Conservation (phyloP, 2,797 vertebrate species). For the Iguana delicatissima region DNA sequence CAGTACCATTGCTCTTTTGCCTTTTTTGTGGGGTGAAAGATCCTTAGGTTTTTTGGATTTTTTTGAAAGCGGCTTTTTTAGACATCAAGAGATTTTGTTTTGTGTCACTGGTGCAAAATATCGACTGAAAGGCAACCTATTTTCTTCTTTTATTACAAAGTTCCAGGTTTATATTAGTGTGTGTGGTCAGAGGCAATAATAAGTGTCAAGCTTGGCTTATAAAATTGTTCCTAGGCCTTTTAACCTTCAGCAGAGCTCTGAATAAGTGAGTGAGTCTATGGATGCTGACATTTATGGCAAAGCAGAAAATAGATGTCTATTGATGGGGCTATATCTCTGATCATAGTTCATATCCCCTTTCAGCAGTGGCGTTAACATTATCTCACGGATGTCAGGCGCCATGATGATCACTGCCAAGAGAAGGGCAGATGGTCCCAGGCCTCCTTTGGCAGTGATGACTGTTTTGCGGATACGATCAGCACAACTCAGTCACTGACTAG, state of each 20-base stretch:
- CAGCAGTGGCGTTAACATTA: constrained; percentile 85
- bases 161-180: constrained; percentile 49
- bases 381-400: constrained; percentile 82
- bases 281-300: constrained; percentile 79
- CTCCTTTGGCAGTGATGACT: constrained; percentile 83
- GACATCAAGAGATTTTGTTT: constrained; percentile 27
- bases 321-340: constrained; percentile 86
- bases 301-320: constrained; percentile 88
- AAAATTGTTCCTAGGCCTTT: constrained; percentile 83
- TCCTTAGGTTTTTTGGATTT: neutral
- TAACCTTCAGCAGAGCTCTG: constrained; percentile 86
- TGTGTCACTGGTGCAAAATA: constrained; percentile 56
- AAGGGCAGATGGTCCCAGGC: constrained; percentile 85
- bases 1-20: constrained; percentile 31
- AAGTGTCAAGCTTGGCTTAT: constrained; percentile 80
- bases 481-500: constrained; percentile 86
- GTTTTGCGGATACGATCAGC: constrained; percentile 84
- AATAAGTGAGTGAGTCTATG: constrained; percentile 80
- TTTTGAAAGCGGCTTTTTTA: constrained; percentile 13
- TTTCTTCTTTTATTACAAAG: constrained; percentile 34
- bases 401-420: constrained; percentile 82
- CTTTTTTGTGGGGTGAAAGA: constrained; percentile 37
- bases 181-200: constrained; percentile 79
- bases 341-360: constrained; percentile 86
- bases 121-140: constrained; percentile 50